Conservation (phyloP, 2,797 vertebrate genomes). For the Tolypeutes matacus region DNA sequence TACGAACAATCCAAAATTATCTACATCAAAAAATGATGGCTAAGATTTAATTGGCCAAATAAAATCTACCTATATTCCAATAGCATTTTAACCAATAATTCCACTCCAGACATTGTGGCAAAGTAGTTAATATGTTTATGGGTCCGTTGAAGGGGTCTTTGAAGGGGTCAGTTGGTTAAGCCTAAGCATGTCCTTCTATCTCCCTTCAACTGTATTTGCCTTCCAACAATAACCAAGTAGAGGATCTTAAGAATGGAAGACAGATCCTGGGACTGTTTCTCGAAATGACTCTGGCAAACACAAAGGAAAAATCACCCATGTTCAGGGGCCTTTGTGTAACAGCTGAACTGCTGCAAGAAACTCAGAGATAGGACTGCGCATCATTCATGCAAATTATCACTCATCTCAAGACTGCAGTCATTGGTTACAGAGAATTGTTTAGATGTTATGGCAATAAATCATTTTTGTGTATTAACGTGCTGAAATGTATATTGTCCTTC, state of each 20-base stretch:
- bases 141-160: background rate
- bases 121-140: background rate
- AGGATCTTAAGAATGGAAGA: background rate
- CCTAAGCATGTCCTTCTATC: background rate
- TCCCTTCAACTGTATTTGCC: background rate
- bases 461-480: conserved; percentile 38
- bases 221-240: background rate
- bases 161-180: background rate
- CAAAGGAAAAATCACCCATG: conserved; percentile 27
- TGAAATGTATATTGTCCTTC: conserved; percentile 40
- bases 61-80: conserved; percentile 19
- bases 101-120: background rate
- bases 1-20: conserved; percentile 10
- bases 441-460: conserved; percentile 40
- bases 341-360: background rate
- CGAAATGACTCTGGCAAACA: background rate
- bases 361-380: background rate
- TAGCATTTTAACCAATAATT: conserved; percentile 43
- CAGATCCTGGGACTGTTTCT: background rate
- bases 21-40: conserved; percentile 10
- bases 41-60: conserved; percentile 61
- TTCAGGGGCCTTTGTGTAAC: background rate
- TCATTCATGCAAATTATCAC: conserved; percentile 19
- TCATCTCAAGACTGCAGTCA: conserved; percentile 50
- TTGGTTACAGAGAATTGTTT: conserved; percentile 2